Evolutionary conservation across 1,140 invertebrate species (phyloP).

Genomic region (Drosophila persimilis): DNA sequence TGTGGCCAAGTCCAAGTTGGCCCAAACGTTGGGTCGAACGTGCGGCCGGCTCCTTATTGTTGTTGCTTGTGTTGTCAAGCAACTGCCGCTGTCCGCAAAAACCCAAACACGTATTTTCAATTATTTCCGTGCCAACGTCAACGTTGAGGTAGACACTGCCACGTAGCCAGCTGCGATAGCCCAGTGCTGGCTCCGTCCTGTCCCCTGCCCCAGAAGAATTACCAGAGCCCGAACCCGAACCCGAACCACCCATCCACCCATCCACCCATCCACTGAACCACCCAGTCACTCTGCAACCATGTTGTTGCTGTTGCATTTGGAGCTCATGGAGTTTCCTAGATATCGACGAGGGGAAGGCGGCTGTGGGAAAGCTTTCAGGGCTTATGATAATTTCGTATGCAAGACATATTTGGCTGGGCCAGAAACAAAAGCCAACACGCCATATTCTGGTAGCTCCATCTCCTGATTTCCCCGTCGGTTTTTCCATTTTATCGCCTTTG

Average conservation of each 20-base stretch:
- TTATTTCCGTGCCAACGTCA: constrained; percentile 78
- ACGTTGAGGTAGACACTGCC: constrained; percentile 64
- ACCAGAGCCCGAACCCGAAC: constrained; percentile 1
- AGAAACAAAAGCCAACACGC: constrained; percentile 72
- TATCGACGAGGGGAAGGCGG: constrained; percentile 68
- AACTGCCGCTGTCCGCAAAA: constrained; percentile 75
- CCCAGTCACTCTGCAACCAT: neutral
- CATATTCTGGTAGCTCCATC: constrained; percentile 34
- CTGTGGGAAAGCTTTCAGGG: constrained; percentile 21
- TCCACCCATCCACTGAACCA: no score
- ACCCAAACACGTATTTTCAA: constrained; percentile 82
- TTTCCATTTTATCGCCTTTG: constrained; percentile 31
- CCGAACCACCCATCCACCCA: neutral
- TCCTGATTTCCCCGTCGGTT: neutral
- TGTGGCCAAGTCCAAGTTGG: constrained; percentile 20
- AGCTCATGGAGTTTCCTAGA: constrained; percentile 33
- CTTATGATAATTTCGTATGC: constrained; percentile 71
- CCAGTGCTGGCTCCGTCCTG: neutral
- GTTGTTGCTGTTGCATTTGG: constrained; percentile 29
- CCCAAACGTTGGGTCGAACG: neutral
- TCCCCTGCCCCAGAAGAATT: neutral
- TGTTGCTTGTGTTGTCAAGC: constrained; percentile 50
- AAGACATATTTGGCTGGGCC: constrained; percentile 62
- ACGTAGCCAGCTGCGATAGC: constrained; percentile 21
- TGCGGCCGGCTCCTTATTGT: constrained; percentile 25